Percentiles rank a stretch among this genome's conserved stretches.
These are phyloP conservation scores for Hydropsyche betteni DNA, from an alignment of 2,888 invertebrate genomes.

Conservation along the genomic window DNA sequence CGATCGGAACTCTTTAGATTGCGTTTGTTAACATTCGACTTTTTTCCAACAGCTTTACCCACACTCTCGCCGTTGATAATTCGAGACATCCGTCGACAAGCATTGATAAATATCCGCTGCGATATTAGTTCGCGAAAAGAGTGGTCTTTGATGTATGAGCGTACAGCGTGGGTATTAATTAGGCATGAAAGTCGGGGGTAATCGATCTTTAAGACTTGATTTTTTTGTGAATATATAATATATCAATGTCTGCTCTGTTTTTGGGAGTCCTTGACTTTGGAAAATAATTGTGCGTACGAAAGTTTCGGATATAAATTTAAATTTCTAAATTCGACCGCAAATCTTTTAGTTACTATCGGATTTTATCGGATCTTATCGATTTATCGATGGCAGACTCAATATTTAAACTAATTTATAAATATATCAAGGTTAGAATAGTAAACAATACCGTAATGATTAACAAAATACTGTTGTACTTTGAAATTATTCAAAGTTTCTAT, in stretches of 20 bases:
- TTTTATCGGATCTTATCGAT: background rate
- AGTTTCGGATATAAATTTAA: background rate
- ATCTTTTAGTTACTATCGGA: background rate
- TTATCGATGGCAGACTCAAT: background rate
- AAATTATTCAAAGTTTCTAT: no score
- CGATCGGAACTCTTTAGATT: background rate
- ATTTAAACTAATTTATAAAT: background rate
- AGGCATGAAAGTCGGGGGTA: no score
- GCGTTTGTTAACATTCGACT: background rate
- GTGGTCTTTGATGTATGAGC: no score
- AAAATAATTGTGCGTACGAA: no score
- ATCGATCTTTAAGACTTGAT: no score
- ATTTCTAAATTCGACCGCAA: background rate
- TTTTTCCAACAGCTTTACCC: background rate
- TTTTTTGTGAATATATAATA: no score
- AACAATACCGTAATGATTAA: no score
- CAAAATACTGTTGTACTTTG: no score
- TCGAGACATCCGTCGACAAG: conserved; percentile 23
- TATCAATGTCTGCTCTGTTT: no score
- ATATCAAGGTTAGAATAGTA: background rate
- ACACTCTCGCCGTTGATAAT: conserved; percentile 27
- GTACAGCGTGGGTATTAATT: no score
- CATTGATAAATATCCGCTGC: background rate
- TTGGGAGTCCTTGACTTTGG: no score
- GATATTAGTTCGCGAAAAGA: no score